Evolutionary conservation across 2,113 vertebrate species (phyloP), one percentile per base, ranked within the genome.

Genomic region (Nipponia nippon): DNA sequence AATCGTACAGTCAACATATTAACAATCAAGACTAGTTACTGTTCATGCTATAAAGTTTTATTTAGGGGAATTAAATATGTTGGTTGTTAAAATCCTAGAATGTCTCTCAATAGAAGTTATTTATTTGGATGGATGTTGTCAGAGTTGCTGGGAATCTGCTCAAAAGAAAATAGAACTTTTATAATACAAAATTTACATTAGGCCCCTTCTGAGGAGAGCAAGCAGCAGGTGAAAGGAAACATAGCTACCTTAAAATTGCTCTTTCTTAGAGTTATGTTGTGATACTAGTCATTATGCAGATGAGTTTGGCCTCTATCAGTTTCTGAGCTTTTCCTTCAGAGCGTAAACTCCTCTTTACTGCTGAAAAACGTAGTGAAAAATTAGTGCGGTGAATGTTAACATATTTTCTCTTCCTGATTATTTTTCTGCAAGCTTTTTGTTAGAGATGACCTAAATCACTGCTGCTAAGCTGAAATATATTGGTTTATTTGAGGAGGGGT

Each of bases 31-130:
- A 38, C 65, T 83, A 84, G 83, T 72, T 96, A 69, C 67, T 96
- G 16, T 93, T 92, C 58, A 44, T 82, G 67, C 65, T 83, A 53
- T 82, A 90, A 95, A 95, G 71, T 59, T 95, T 96, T 86, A 89
- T 91, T 95, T 93, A 96, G 83, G 55, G 52, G 36, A 75, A 93
- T 96, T 59, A 81, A 92, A 32, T 70, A 30, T 32, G 26, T 56
- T 90, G 47, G 29, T 82, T 83, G 42, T 93, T 94, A 78, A 83
- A 72, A 89, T 75, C 72, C 75, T 75, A 84, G 56, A 44, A 26
- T 67, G 10, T 52, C n/a, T 89, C 9, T 93, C 40, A 71, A 0
- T 42, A 26, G 47, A 70, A 72, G 69, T 92, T 92, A 46, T 2
- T 83, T 92, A 70, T 29, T 81, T 87, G 59, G 13, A 40, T 84